Conservation (phyloP, 2,113 vertebrate species). For the Zosterops borbonicus region DNA sequence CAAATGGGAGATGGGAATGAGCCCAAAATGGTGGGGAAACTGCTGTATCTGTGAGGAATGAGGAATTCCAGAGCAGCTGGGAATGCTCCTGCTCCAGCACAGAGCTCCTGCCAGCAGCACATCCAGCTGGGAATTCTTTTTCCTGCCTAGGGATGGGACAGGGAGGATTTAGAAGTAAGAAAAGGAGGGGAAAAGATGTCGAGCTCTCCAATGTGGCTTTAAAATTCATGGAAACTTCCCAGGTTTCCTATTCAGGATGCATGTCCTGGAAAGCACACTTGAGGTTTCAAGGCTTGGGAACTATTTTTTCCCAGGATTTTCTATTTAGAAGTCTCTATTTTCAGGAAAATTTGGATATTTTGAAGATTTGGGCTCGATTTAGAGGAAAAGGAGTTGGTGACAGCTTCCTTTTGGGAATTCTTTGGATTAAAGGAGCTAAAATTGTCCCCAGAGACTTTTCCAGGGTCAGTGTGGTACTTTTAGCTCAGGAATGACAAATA, state of each 20-base stretch:
- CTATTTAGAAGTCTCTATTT: fast-evolving
- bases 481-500: not conserved
- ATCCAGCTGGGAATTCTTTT: not conserved
- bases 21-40: not conserved
- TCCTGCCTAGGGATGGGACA: not conserved
- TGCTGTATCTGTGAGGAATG: not conserved
- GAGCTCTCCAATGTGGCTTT: not conserved
- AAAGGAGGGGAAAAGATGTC: fast-evolving
- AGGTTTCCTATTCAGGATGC: not conserved
- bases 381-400: no score
- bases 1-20: fast-evolving
- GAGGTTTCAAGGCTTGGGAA: not conserved
- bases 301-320: not conserved
- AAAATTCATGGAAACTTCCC: not conserved
- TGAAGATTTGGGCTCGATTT: not conserved
- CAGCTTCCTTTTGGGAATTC: not conserved
- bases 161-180: not conserved
- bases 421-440: not conserved
- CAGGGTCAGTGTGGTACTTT: not conserved
- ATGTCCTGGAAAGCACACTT: not conserved
- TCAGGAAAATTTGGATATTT: not conserved
- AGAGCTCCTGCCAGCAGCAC: not conserved
- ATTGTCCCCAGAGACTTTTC: not conserved
- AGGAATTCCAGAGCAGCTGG: not conserved
- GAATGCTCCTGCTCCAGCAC: not conserved